Conservation (phyloP, 2,888 invertebrate genomes). For the Gymnocheta viridis region DNA sequence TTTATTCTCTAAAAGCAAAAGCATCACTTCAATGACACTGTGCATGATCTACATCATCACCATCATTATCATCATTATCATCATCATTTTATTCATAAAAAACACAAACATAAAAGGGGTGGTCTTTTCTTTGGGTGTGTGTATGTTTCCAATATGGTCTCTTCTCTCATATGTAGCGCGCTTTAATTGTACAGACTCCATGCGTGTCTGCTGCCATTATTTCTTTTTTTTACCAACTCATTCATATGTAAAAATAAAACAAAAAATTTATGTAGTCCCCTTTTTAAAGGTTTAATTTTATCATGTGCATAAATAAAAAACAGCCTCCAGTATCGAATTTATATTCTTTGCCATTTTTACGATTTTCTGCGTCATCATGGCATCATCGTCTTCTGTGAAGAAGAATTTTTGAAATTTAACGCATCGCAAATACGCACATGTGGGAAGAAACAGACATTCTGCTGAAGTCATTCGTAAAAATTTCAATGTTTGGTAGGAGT, state of each 20-base stretch:
- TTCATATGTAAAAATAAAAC: constrained; percentile 62
- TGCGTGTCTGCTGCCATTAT: constrained; percentile 65
- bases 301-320: constrained; percentile 66
- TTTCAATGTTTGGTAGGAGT: constrained; percentile 8
- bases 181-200: constrained; percentile 57
- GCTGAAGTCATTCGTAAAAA: not conserved
- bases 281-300: constrained; percentile 63
- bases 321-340: constrained; percentile 57
- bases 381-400: constrained; percentile 40
- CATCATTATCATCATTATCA: not conserved
- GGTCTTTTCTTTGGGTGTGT: constrained; percentile 57
- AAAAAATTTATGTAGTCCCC: constrained; percentile 54
- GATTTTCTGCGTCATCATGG: constrained; percentile 69
- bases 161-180: constrained; percentile 1
- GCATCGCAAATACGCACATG: constrained; percentile 33
- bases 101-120: constrained; percentile 66
- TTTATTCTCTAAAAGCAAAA: not conserved
- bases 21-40: constrained; percentile 29
- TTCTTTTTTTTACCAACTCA: constrained; percentile 62
- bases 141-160: constrained; percentile 45
- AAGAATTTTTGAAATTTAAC: constrained; percentile 42
- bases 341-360: constrained; percentile 66
- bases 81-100: constrained; percentile 1
- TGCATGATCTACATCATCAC: constrained; percentile 23
- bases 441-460: not conserved